Evolutionary conservation across 2,797 vertebrate species (phyloP).

Genomic region (Rhincodon typus): DNA sequence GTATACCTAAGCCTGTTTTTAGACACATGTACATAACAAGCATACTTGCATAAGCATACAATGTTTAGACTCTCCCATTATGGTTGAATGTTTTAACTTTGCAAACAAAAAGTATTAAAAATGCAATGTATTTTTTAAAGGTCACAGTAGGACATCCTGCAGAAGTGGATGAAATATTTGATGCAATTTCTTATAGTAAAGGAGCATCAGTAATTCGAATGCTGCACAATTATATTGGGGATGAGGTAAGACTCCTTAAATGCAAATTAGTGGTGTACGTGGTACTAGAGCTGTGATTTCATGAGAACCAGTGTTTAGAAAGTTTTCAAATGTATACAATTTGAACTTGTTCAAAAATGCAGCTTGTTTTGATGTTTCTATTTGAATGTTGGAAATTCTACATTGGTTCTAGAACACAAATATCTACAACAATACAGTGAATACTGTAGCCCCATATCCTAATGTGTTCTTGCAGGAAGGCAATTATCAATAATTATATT

Average conservation of each 20-base stretch:
- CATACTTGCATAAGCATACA: not conserved
- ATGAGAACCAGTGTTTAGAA: not conserved
- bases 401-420: not conserved
- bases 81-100: not conserved
- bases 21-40: not conserved
- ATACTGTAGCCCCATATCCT: not conserved
- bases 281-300: not conserved
- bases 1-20: not conserved
- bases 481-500: not conserved
- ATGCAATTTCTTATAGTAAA: conserved; percentile 98
- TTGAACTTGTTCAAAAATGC: conserved; percentile 7
- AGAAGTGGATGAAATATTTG: conserved; percentile 98
- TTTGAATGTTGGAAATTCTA: not conserved
- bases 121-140: conserved; percentile 50
- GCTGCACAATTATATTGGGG: conserved; percentile 94
- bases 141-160: conserved; percentile 94
- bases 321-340: not conserved
- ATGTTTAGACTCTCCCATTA: not conserved
- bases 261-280: not conserved
- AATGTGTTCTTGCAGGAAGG: too few species aligned
- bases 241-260: conserved; percentile 68
- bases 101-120: not conserved
- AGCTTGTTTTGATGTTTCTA: conserved; percentile 13
- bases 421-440: not conserved
- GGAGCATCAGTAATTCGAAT: conserved; percentile 97